Evolutionary conservation across 2,888 invertebrate species (phyloP).

Genomic region (Frankliniella intonsa): DNA sequence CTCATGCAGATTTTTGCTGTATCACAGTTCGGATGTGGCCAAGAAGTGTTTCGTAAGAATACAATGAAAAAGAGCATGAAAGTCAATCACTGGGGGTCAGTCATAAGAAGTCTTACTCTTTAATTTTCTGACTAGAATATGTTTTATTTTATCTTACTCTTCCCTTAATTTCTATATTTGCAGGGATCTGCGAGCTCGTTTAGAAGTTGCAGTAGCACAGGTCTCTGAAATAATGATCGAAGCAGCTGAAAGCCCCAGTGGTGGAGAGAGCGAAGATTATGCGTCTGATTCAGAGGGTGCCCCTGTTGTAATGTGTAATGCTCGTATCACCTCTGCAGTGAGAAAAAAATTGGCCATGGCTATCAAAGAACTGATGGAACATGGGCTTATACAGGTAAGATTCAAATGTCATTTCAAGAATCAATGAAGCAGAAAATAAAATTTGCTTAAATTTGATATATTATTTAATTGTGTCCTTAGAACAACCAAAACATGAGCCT

Average conservation of each 20-base stretch:
- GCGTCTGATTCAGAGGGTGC: slow-evolving; percentile 59
- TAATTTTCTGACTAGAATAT: slow-evolving; percentile 30
- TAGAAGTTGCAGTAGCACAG: slow-evolving; percentile 82
- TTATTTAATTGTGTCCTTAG: slow-evolving; percentile 39
- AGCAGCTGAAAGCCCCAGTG: slow-evolving; percentile 48
- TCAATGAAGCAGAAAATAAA: background rate
- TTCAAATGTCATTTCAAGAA: slow-evolving; percentile 41
- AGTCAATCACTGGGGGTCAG: slow-evolving; percentile 88
- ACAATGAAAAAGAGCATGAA: slow-evolving; percentile 77
- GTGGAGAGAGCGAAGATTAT: slow-evolving; percentile 52
- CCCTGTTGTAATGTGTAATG: slow-evolving; percentile 50
- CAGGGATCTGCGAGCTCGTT: slow-evolving; percentile 82
- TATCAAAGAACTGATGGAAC: slow-evolving; percentile 87
- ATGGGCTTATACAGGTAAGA: slow-evolving; percentile 70
- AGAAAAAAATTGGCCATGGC: slow-evolving; percentile 89
- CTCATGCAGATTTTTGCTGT: slow-evolving; percentile 89
- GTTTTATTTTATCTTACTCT: slow-evolving; percentile 1
- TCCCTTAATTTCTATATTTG: slow-evolving; percentile 37
- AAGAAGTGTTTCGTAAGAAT: slow-evolving; percentile 66
- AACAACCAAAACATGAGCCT: slow-evolving; percentile 58
- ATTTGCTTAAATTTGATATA: background rate
- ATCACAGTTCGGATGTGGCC: slow-evolving; percentile 86
- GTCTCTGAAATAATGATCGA: slow-evolving; percentile 59
- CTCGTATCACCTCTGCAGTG: slow-evolving; percentile 79
- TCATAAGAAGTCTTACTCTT: slow-evolving; percentile 8